These are phyloP conservation scores for Ceratosolen fusciceps DNA, from an alignment of 1,140 invertebrate genomes.

Conservation along the genomic window DNA sequence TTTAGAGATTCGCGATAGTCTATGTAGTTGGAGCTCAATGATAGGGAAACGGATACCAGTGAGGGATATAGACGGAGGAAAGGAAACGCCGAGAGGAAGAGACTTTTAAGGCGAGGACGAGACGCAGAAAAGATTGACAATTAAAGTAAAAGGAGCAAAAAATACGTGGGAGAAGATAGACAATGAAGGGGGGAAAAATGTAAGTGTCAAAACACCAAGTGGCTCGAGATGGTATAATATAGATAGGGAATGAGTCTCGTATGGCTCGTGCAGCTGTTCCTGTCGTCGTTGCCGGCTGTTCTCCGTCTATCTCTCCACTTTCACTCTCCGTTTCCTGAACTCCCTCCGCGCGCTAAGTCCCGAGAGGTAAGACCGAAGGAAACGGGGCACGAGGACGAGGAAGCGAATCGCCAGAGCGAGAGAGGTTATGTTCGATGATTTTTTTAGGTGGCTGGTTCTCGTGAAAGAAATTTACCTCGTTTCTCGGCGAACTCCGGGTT, in stretches of 20 bases:
- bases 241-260: neutral
- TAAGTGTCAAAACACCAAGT: neutral
- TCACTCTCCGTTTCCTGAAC: neutral
- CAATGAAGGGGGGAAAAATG: neutral
- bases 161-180: no score
- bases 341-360: neutral
- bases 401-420: neutral
- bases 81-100: neutral
- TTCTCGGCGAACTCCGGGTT: constrained; percentile 73
- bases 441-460: constrained; percentile 27
- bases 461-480: constrained; percentile 67
- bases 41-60: neutral
- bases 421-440: constrained; percentile 20
- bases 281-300: neutral
- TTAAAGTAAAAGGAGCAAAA: neutral
- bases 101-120: neutral
- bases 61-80: no score
- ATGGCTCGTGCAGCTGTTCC: constrained; percentile 10
- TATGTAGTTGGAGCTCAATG: neutral
- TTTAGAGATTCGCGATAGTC: no score
- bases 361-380: neutral
- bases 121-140: neutral
- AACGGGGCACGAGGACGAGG: neutral
- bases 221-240: neutral
- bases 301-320: neutral